phyloP scores from a whole-genome alignment of 2,113 vertebrate species.

The Ceyx melanurus region DNA sequence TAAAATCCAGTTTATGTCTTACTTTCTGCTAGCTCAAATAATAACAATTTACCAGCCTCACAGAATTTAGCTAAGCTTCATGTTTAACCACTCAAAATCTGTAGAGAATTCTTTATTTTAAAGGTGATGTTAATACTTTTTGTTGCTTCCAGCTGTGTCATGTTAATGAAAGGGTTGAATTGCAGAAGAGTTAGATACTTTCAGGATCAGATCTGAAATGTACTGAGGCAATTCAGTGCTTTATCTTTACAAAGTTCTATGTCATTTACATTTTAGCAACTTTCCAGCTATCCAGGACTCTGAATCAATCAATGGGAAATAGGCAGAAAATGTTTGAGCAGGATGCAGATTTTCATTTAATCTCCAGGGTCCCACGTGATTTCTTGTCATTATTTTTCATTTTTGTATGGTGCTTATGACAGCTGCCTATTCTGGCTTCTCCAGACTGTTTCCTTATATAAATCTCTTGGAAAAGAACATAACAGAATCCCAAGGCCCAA shows the following conservation, averaged over 20 bases:
- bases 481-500: not conserved
- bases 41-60: not conserved
- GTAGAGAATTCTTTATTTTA: not conserved
- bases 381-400: not conserved
- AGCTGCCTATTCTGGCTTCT: not conserved
- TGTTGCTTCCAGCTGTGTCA: not conserved
- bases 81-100: not conserved
- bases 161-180: not conserved
- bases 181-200: not conserved
- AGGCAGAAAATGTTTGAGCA: not conserved
- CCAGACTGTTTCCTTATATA: not conserved
- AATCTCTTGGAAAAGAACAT: not conserved
- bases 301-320: not conserved
- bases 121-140: not conserved
- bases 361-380: not conserved
- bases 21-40: not conserved
- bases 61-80: not conserved
- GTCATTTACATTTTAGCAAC: not conserved
- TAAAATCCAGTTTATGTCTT: not conserved
- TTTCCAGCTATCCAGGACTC: not conserved
- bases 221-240: not conserved
- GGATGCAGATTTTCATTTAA: not conserved
- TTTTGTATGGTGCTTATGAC: not conserved
- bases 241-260: not conserved
- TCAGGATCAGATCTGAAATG: not conserved